A percentile compares a stretch with the other conserved stretches of the same genome.
Evolutionary conservation across 2,113 vertebrate genomes (phyloP).

Genomic region (Anoura caudifer): DNA sequence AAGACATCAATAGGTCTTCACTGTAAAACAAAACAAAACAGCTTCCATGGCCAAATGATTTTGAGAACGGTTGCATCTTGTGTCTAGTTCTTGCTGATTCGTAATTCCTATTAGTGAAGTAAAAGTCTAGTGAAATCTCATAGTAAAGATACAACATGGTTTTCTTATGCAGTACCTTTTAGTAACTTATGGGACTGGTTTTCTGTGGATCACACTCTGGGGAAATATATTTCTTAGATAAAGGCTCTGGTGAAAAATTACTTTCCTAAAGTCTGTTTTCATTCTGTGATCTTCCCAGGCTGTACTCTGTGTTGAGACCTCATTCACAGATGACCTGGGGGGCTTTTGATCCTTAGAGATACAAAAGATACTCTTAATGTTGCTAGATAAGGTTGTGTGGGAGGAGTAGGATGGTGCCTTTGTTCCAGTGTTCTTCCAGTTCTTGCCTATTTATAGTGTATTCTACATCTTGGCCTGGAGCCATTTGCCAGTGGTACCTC

Average conservation of each 20-base stretch:
- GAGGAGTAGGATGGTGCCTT: background rate
- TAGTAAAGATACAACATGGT: conserved; percentile 19
- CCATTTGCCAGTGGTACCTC: background rate
- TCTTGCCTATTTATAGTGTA: background rate
- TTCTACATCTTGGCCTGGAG: background rate
- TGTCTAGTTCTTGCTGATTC: conserved; percentile 27
- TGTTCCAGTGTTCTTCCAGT: background rate
- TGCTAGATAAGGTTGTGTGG: background rate
- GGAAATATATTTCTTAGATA: conserved; percentile 14
- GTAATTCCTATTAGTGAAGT: conserved; percentile 1
- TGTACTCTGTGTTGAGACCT: background rate
- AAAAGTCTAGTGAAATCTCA: conserved; percentile 1
- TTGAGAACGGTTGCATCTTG: conserved; percentile 2
- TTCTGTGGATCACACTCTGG: conserved; percentile 9
- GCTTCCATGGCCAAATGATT: background rate
- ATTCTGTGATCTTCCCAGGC: background rate
- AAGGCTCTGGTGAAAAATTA: conserved; percentile 2
- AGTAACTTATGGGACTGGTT: conserved; percentile 18
- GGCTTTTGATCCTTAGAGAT: background rate
- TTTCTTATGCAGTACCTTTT: background rate
- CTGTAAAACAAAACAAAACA: background rate
- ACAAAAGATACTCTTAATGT: background rate
- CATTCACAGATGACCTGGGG: background rate
- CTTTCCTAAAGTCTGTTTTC: background rate
- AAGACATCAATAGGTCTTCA: conserved; percentile 11